These are phyloP conservation scores for Eupristina koningsbergeri DNA, from an alignment of 1,140 invertebrate genomes.

Conservation along the genomic window DNA sequence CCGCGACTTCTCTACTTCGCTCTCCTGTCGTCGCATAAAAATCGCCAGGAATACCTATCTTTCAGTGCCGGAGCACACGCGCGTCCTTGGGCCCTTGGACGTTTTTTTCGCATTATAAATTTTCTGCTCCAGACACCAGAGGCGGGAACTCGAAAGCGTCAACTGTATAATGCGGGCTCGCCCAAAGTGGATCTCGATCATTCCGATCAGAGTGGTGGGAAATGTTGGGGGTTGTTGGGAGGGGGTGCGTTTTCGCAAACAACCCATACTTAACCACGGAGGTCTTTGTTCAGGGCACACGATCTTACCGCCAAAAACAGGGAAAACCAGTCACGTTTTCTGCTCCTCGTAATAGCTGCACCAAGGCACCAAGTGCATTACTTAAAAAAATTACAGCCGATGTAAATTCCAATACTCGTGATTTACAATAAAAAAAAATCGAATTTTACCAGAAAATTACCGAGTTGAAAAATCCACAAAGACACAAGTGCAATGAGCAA, in stretches of 20 bases:
- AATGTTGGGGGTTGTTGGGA: too few relatives aligned
- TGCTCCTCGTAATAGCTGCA: background rate
- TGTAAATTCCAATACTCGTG: background rate
- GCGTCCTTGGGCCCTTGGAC: constrained; percentile 24
- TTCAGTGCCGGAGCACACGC: background rate
- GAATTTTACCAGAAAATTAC: background rate
- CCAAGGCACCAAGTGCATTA: background rate
- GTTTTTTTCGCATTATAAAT: constrained; percentile 65
- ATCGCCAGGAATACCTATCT: background rate
- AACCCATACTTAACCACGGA: background rate
- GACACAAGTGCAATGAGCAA: background rate
- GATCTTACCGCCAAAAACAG: background rate
- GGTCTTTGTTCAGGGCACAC: background rate
- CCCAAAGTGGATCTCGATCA: background rate
- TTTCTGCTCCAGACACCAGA: constrained; percentile 62
- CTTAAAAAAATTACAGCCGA: constrained; percentile 2
- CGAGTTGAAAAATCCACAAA: background rate
- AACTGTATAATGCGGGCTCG: background rate
- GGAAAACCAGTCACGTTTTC: background rate
- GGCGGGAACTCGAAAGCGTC: constrained; percentile 45
- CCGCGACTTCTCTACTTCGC: constrained; percentile 20
- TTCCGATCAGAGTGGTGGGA: too few relatives aligned
- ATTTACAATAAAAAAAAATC: background rate
- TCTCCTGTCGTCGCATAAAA: constrained; percentile 8
- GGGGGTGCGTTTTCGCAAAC: background rate